Evolutionary conservation across 2,797 vertebrate genomes (phyloP).

Genomic region (Selene dorsalis): DNA sequence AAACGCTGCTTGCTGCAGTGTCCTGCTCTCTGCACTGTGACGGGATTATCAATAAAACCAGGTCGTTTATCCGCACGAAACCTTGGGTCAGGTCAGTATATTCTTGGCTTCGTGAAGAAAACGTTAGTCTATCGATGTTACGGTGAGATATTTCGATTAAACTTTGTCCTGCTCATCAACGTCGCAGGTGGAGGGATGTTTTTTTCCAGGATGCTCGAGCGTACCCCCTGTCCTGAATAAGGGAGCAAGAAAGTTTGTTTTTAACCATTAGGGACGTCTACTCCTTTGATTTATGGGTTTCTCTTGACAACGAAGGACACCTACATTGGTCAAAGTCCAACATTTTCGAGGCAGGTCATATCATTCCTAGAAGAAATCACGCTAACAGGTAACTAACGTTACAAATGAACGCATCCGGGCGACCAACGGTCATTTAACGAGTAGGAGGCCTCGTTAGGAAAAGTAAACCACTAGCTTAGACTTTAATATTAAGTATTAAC

Average conservation of each 20-base stretch:
- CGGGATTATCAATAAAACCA: not conserved
- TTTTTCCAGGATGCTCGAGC: constrained; percentile 50
- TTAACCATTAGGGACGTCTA: not conserved
- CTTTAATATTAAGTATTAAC: not conserved
- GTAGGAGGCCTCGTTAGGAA: not conserved
- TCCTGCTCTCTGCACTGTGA: not conserved
- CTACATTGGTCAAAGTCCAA: constrained; percentile 31
- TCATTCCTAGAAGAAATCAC: not conserved
- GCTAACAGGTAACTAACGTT: not conserved
- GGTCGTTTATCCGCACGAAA: not conserved
- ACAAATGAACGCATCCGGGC: not conserved
- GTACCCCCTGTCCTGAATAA: not conserved
- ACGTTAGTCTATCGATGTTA: not conserved
- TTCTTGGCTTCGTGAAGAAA: rapidly evolving
- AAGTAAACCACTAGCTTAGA: not conserved
- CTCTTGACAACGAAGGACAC: not conserved
- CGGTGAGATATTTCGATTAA: not conserved
- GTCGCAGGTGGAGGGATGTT: constrained; percentile 54
- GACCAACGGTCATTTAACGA: not conserved
- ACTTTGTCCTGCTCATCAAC: constrained; percentile 57
- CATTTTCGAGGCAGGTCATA: not conserved
- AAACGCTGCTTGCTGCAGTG: constrained; percentile 35
- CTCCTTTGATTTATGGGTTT: not conserved
- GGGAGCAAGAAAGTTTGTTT: constrained; percentile 36
- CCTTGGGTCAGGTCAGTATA: constrained; percentile 56